Percentiles rank a stretch among this genome's conserved stretches.
These are phyloP conservation scores for Trachelus troglodyta DNA, from an alignment of 2,888 invertebrate species.

Conservation along the genomic window DNA sequence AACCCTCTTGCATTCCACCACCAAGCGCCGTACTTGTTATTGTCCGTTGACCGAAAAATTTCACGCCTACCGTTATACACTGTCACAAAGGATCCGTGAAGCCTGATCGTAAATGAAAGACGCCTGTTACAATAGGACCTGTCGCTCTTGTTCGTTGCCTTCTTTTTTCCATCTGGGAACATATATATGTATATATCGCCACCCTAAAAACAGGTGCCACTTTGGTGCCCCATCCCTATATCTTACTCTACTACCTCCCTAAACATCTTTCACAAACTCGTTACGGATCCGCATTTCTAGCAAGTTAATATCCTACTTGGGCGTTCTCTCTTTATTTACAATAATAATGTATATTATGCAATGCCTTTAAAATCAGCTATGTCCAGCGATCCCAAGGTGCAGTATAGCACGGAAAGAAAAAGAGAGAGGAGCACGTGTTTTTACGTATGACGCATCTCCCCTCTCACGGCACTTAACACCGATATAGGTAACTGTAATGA, in stretches of 20 bases:
- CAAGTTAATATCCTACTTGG: not conserved
- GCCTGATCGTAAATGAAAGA: conserved; percentile 6
- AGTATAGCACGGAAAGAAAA: conserved; percentile 1
- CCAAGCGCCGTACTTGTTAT: not conserved
- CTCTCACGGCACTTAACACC: not conserved
- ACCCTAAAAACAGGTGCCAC: not conserved
- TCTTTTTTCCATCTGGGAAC: not conserved
- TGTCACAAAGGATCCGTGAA: not conserved
- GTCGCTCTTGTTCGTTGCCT: not conserved
- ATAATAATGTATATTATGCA: not conserved
- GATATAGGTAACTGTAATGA: not conserved
- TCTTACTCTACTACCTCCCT: not conserved
- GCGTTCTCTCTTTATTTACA: not conserved
- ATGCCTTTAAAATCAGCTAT: not conserved
- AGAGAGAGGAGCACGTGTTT: conserved; percentile 15
- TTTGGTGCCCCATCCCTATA: not conserved
- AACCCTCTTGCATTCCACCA: not conserved
- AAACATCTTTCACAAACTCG: not conserved
- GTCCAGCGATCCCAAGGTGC: not conserved
- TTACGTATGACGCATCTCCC: conserved; percentile 8
- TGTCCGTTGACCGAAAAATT: conserved; percentile 2
- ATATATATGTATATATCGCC: not conserved
- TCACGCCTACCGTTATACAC: conserved; percentile 4
- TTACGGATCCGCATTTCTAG: not conserved
- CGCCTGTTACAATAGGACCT: conserved; percentile 7